phyloP scores from a whole-genome alignment of 2,888 invertebrate species.

The Ceramica pisi region DNA sequence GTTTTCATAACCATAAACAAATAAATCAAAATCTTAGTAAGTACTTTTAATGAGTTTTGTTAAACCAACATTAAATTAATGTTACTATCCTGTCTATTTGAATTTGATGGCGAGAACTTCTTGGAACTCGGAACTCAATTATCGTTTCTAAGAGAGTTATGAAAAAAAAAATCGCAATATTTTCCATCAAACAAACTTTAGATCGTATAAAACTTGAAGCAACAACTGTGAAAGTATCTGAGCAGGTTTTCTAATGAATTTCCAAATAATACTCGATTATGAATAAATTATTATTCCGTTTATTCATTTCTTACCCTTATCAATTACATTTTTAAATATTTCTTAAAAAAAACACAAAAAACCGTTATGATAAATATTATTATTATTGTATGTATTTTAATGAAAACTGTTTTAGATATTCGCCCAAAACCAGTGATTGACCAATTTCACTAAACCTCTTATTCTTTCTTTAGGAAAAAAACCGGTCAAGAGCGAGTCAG shows the following conservation, averaged over 20 bases:
- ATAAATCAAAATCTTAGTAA: background rate
- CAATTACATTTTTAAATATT: no score
- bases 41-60: slow-evolving; percentile 37
- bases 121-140: slow-evolving; percentile 23
- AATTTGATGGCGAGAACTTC: slow-evolving; percentile 20
- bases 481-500: no score
- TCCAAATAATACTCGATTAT: background rate
- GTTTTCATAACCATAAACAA: background rate
- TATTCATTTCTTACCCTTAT: no score
- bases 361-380: no score
- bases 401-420: no score
- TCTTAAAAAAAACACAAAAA: no score
- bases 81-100: slow-evolving; percentile 24
- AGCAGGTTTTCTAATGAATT: background rate
- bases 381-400: no score
- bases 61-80: slow-evolving; percentile 10
- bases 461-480: no score
- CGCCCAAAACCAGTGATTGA: no score
- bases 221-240: background rate
- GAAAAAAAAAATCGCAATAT: background rate
- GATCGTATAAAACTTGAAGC: slow-evolving; percentile 4
- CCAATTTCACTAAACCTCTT: no score
- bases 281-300: background rate
- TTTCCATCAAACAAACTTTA: slow-evolving; percentile 1
- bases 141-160: slow-evolving; percentile 6